These are phyloP conservation scores for Nineta flava DNA, from an alignment of 2,888 invertebrate genomes.

Conservation along the genomic window DNA sequence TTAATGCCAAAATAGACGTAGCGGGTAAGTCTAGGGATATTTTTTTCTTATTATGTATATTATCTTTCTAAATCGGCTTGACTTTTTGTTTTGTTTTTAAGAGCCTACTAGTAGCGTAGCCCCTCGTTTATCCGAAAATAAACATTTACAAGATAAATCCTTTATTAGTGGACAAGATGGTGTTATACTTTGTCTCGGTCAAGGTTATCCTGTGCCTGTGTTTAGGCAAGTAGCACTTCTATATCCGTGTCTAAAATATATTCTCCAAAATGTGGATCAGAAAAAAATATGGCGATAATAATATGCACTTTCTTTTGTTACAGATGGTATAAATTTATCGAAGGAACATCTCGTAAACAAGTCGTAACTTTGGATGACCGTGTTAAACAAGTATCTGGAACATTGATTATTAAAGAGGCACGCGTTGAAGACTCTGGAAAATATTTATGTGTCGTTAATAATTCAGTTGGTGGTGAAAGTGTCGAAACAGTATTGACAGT, in stretches of 20 bases:
- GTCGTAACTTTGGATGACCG: constrained; percentile 81
- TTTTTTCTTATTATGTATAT: constrained; percentile 2
- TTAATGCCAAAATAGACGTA: constrained; percentile 6
- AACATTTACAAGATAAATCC: constrained; percentile 3
- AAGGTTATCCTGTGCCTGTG: constrained; percentile 55
- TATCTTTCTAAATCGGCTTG: neutral
- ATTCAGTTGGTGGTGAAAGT: constrained; percentile 85
- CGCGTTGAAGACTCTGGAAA: constrained; percentile 87
- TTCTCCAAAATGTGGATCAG: neutral
- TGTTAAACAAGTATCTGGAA: constrained; percentile 85
- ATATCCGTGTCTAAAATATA: constrained; percentile 14
- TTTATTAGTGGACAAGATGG: constrained; percentile 20
- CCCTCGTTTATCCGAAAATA: constrained; percentile 41
- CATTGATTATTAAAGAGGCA: constrained; percentile 81
- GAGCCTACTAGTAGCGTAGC: constrained; percentile 52
- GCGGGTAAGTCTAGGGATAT: constrained; percentile 11
- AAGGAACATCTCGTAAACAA: constrained; percentile 70
- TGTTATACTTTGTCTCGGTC: constrained; percentile 53
- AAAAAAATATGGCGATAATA: neutral
- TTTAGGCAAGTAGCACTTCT: constrained; percentile 43
- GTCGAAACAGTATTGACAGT: constrained; percentile 86
- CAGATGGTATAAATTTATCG: constrained; percentile 92
- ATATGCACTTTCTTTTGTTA: constrained; percentile 30
- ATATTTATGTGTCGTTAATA: constrained; percentile 87
- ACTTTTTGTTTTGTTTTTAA: constrained; percentile 19